Base-by-base conservation (phyloP, 2,888 invertebrate species). In the Sesia apiformis region DNA sequence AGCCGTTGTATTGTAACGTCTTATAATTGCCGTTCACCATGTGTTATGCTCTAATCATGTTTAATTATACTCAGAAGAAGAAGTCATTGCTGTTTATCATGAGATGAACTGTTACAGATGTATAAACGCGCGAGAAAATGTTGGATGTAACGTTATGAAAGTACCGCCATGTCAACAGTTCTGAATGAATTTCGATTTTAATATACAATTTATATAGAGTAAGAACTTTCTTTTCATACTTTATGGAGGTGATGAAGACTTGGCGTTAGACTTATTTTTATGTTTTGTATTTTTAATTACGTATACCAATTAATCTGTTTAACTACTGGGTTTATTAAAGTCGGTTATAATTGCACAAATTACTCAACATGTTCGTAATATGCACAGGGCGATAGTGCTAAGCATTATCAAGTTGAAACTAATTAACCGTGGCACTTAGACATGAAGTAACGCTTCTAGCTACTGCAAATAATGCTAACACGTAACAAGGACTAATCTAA, bases 31-130 rank as follows among this genome's bases (percentile, higher is more conserved):
- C 57, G 70, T 76, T 76, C 78, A 73, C 80, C 80, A 86, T 85
- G 86, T 87, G 86, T 81, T 84, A 83, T 85, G 82, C 82, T 81
- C 79, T 84, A 87, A 88, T 87, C 86, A 84, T 81, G 78, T 84
- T 84, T 88, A 88, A 88, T 88, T 87, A 88, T 74, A 81, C 79
- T 61, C 56, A 69, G 71, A 75, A 79, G 74, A 77, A 76, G 80
- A 76, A 86, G 80, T 87, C 88, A 88, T 87, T 88, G 88, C 82
- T 66, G 78, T 78, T 84, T 78, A 84, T 82, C 89, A 88, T 88
- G 89, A 85, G 83, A 89, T 83, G 80, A 87, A 88, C 88, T 84
- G 89, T 87, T 88, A 85, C 84, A 79, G 70, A 78, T 73, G 74
- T 72, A 79, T 67, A 79, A 81, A 84, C 67, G 67, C 67, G 61